phyloP scores from a whole-genome alignment of 2,113 vertebrate species.

The Trematocara zebra region DNA sequence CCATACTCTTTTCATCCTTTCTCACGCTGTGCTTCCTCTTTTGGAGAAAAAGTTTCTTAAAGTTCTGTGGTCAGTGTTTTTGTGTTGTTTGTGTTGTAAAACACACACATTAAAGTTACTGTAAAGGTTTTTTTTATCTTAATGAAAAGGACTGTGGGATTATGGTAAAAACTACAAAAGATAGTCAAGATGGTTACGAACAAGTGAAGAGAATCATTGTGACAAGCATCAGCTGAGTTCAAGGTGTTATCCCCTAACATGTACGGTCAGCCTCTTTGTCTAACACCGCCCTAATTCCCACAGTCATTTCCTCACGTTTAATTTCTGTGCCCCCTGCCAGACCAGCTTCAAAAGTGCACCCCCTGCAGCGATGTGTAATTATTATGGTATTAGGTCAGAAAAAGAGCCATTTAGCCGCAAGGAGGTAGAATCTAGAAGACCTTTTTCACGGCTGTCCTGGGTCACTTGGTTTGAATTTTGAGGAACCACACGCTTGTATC shows the following conservation, averaged over 20 bases:
- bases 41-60: neutral
- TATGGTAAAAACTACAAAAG: neutral
- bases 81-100: neutral
- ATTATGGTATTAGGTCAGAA: slow-evolving; percentile 73
- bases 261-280: slow-evolving; percentile 62
- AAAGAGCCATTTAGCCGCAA: slow-evolving; percentile 58
- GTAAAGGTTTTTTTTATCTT: neutral
- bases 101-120: neutral
- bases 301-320: slow-evolving; percentile 71
- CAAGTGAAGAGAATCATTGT: slow-evolving; percentile 55
- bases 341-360: slow-evolving; percentile 55
- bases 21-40: neutral
- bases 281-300: slow-evolving; percentile 50
- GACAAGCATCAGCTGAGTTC: slow-evolving; percentile 63
- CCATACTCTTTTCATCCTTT: neutral
- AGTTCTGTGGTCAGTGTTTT: neutral
- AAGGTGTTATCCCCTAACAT: slow-evolving; percentile 49
- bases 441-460: neutral
- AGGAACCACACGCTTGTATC: neutral
- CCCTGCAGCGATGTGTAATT: slow-evolving; percentile 71
- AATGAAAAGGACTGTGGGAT: neutral
- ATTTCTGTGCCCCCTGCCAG: slow-evolving; percentile 52
- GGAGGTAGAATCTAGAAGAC: slow-evolving; percentile 59
- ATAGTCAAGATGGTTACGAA: slow-evolving; percentile 9
- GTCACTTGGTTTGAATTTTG: neutral